These are phyloP conservation scores for Misgurnus mizolepis DNA, from an alignment of 2,113 vertebrate species.

Conservation along the genomic window DNA sequence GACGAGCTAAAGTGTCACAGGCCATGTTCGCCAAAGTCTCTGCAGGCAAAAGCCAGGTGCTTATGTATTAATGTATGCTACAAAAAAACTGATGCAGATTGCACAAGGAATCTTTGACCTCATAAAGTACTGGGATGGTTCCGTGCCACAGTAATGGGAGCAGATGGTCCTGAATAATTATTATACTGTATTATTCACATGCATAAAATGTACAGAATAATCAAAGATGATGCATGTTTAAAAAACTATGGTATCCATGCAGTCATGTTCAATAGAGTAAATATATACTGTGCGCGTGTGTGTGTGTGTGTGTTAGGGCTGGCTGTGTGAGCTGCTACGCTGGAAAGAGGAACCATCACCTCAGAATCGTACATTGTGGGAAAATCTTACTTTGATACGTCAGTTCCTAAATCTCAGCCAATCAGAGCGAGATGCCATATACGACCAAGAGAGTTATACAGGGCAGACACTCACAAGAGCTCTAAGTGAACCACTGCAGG, in stretches of 20 bases:
- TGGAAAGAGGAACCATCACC: constrained; percentile 98
- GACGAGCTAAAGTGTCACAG: constrained; percentile 98
- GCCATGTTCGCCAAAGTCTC: constrained; percentile 99
- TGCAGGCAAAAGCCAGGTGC: constrained; percentile 99
- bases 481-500: constrained; percentile 87
- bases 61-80: constrained; percentile 36
- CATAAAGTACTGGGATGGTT: too few relatives aligned
- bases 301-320: constrained; percentile 80
- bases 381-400: constrained; percentile 97
- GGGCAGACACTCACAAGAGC: constrained; percentile 84
- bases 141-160: too few relatives aligned
- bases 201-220: too few relatives aligned
- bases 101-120: not conserved
- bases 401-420: constrained; percentile 92
- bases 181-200: too few relatives aligned
- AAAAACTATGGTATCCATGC: too few relatives aligned
- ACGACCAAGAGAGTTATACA: constrained; percentile 92
- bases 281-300: constrained; percentile 19
- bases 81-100: constrained; percentile 26
- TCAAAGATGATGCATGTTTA: too few relatives aligned
- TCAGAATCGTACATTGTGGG: constrained; percentile 97
- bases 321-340: constrained; percentile 95
- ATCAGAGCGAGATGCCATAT: constrained; percentile 89
- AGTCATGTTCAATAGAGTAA: not conserved
- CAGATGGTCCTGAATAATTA: too few relatives aligned